phyloP scores from a whole-genome alignment of 2,797 vertebrate genomes.

The Todus mexicanus region DNA sequence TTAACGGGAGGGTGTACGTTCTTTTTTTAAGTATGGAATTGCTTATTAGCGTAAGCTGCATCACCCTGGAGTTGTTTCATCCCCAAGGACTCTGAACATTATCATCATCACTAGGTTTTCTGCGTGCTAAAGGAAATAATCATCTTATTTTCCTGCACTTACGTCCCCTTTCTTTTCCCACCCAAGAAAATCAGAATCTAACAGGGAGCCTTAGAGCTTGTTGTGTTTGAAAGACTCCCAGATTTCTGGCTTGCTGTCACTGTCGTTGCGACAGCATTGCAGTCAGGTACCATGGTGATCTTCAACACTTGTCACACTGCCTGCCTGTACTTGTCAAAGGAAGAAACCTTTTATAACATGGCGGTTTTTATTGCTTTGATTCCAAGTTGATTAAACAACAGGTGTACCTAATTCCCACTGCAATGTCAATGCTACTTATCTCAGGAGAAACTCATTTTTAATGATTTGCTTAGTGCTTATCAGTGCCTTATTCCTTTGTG shows the following conservation, averaged over 20 bases:
- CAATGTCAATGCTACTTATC: not conserved
- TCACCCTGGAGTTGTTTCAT: not conserved
- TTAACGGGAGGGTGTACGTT: not conserved
- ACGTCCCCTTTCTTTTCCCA: not conserved
- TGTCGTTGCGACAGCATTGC: not conserved
- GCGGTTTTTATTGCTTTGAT: not conserved
- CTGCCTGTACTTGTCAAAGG: constrained; percentile 16
- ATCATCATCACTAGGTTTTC: not conserved
- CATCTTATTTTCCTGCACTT: not conserved
- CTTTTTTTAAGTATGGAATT: not conserved
- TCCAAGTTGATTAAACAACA: constrained; percentile 1
- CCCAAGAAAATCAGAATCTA: not conserved
- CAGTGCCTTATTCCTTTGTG: not conserved
- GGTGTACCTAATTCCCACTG: not conserved
- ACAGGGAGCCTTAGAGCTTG: not conserved
- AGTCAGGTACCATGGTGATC: constrained; percentile 51
- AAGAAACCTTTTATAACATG: not conserved
- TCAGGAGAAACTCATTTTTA: not conserved
- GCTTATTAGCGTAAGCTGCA: not conserved
- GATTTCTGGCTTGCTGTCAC: not conserved
- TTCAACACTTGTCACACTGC: constrained; percentile 2
- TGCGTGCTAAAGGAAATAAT: not conserved
- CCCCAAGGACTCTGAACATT: not conserved
- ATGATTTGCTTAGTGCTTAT: not conserved
- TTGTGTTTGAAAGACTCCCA: not conserved